Evolutionary conservation across 1,140 invertebrate species (phyloP), one percentile per base, ranked within the genome.

Genomic region (Oncopodura yosiiana): DNA sequence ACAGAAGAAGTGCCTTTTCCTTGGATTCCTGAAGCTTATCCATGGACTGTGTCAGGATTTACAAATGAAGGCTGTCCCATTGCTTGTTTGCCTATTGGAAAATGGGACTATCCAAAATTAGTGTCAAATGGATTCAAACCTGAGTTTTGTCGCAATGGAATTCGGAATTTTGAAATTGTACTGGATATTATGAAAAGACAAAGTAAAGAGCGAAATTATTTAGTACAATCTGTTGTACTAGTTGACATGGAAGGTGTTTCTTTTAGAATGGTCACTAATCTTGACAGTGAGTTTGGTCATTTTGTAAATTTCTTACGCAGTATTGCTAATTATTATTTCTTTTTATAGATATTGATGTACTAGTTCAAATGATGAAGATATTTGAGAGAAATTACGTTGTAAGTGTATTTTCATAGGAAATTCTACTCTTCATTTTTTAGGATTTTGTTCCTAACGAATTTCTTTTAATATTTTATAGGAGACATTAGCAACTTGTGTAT

Each of bases 31-130:
- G n/a, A n/a, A n/a, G n/a, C n/a, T n/a, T n/a, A n/a, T n/a, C n/a
- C n/a, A n/a, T n/a, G n/a, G n/a, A n/a, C n/a, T n/a, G n/a, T n/a
- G n/a, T n/a, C n/a, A n/a, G n/a, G n/a, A n/a, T n/a, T n/a, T n/a
- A n/a, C 11, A 46, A 30, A 8, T 46, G 11, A 11, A 18, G 6
- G 30, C 30, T 11, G 26, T 37, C 24, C n/a, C 43, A 41, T 53
- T 4, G 27, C 32, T n/a, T 39, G 48, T 0, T 30, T 46, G 34
- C 44, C 45, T 14, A 21, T 55, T 36, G 53, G 53, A 27, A 49
- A 46, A 34, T 55, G 53, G 45, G 37, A 48, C 21, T 41, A 49
- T 18, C 32, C 27, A 29, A 49, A 55, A 23, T 23, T 27, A n/a
- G 49, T 55, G 44, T 21, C 11, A 5, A 18, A 23, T 11, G 53